Conservation (phyloP, 2,797 vertebrate genomes). For the Lagodon rhomboides region DNA sequence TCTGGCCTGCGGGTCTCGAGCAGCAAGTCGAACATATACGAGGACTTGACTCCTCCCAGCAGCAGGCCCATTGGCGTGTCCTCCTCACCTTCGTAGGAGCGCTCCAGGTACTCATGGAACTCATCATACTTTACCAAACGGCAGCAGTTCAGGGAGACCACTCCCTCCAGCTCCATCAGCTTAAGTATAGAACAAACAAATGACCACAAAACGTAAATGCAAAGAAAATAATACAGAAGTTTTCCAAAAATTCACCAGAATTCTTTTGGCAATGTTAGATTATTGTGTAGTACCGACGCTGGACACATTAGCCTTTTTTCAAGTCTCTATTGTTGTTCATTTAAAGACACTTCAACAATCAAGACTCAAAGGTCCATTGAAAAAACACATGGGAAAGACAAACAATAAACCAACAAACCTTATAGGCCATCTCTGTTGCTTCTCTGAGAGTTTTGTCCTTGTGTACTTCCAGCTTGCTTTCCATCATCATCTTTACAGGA, state of each 20-base stretch:
- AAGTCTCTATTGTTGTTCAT: neutral
- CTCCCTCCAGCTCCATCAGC: conserved; percentile 95
- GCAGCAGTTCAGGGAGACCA: conserved; percentile 93
- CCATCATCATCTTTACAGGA: conserved; percentile 96
- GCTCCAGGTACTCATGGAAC: conserved; percentile 98
- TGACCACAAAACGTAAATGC: neutral
- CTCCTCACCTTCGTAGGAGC: conserved; percentile 97
- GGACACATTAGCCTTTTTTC: neutral
- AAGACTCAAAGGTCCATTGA: neutral
- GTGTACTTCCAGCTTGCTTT: conserved; percentile 98
- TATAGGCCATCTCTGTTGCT: conserved; percentile 96
- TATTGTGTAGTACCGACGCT: neutral
- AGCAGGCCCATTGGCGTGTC: conserved; percentile 97
- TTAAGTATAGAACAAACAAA: conserved; percentile 65
- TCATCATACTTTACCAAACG: conserved; percentile 99
- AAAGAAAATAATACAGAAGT: neutral
- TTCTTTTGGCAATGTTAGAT: neutral
- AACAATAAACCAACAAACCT: conserved; percentile 82
- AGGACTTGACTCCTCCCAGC: conserved; percentile 97
- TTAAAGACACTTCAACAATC: neutral
- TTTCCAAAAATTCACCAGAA: neutral
- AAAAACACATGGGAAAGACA: neutral
- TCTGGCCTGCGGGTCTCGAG: conserved; percentile 94
- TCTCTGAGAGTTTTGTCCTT: conserved; percentile 97
- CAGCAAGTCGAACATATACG: conserved; percentile 98